Evolutionary conservation across 2,113 vertebrate genomes (phyloP).

Genomic region (Pachyramphus minor): DNA sequence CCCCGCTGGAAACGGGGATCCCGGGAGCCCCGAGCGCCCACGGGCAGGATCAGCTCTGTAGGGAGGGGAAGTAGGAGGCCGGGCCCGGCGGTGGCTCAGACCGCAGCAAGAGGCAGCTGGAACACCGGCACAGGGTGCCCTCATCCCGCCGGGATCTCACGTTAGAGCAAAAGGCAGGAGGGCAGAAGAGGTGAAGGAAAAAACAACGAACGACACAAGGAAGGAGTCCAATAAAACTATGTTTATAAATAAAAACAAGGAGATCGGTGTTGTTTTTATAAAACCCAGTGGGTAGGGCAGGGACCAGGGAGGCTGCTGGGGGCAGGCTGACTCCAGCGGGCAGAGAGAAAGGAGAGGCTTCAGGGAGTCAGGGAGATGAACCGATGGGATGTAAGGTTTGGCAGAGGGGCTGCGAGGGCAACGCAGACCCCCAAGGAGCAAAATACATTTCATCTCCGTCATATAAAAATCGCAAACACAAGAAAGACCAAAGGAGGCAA

Average conservation of each 20-base stretch:
- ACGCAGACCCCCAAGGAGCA: background rate
- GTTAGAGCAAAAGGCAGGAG: fast-evolving
- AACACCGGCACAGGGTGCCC: too few relatives aligned
- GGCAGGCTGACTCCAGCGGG: background rate
- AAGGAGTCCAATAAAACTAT: conserved; percentile 85
- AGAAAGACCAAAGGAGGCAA: background rate
- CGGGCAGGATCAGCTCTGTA: background rate
- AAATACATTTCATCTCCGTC: background rate
- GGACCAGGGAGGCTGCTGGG: background rate
- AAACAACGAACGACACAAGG: background rate
- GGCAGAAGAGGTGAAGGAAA: background rate
- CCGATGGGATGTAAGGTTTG: fast-evolving
- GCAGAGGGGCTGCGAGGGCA: background rate
- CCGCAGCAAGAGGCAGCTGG: too few relatives aligned
- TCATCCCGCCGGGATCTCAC: fast-evolving
- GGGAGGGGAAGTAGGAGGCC: background rate
- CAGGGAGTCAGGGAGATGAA: background rate
- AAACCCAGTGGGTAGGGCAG: conserved; percentile 54
- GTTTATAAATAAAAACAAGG: conserved; percentile 91
- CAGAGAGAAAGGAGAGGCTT: background rate
- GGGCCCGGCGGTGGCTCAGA: too few relatives aligned
- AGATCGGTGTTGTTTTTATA: conserved; percentile 65
- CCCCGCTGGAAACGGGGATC: background rate
- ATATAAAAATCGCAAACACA: background rate
- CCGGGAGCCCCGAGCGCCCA: background rate